These are phyloP conservation scores for Eretmocerus hayati DNA, from an alignment of 2,888 invertebrate species.

Conservation along the genomic window DNA sequence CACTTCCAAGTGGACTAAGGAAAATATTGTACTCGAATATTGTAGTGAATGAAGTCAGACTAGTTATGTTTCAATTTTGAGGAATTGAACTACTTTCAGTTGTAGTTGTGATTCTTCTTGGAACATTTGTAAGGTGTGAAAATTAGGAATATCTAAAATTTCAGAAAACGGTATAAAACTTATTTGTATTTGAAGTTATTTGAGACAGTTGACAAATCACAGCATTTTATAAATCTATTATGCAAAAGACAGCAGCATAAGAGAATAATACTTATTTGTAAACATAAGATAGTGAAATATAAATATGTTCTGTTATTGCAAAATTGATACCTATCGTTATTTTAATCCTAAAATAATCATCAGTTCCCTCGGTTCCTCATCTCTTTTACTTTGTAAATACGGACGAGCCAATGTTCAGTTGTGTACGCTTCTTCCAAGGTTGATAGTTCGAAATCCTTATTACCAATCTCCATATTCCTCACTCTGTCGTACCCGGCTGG, in stretches of 20 bases:
- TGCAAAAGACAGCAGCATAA: constrained; percentile 9
- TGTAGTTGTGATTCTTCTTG: neutral
- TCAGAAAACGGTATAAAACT: constrained; percentile 18
- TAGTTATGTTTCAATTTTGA: constrained; percentile 18
- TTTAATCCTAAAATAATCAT: constrained; percentile 27
- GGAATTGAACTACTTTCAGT: constrained; percentile 13
- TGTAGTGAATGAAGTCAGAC: constrained; percentile 17
- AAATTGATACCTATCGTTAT: constrained; percentile 5
- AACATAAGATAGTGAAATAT: constrained; percentile 9
- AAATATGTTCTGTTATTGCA: constrained; percentile 14
- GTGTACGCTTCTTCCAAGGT: constrained; percentile 99
- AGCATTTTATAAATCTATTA: constrained; percentile 5
- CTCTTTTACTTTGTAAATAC: constrained; percentile 96
- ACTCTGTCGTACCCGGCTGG: constrained; percentile 96
- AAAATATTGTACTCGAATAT: constrained; percentile 18
- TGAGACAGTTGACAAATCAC: constrained; percentile 18
- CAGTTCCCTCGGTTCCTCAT: constrained; percentile 80
- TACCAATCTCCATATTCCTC: constrained; percentile 94
- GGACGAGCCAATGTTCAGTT: constrained; percentile 97
- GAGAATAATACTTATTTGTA: neutral
- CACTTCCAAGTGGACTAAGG: constrained; percentile 13
- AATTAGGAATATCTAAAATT: constrained; percentile 10
- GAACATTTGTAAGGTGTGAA: constrained; percentile 6
- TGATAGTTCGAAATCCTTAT: constrained; percentile 95
- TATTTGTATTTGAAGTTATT: constrained; percentile 16